A percentile compares a stretch with the other conserved stretches of the same genome.
Conservation (phyloP, 1,140 invertebrate genomes). For the Papilio helenus region DNA sequence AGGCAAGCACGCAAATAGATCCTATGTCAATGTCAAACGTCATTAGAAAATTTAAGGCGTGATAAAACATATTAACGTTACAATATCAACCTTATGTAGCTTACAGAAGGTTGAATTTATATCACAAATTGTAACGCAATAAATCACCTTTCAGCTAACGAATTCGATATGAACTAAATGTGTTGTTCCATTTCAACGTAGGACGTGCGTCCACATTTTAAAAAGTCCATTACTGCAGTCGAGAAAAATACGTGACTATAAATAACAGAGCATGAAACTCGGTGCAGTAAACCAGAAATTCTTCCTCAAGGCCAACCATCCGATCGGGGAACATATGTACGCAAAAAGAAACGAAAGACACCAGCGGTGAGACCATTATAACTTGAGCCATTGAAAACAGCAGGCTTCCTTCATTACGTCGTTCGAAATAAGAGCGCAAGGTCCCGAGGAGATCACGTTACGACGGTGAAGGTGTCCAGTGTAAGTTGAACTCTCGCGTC, state of each 20-base stretch:
- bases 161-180: conserved; percentile 33
- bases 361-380: conserved; percentile 50
- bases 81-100: background rate
- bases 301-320: conserved; percentile 74
- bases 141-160: conserved; percentile 30
- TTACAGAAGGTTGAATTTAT: background rate
- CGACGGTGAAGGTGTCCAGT: conserved; percentile 47
- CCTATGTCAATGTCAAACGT: conserved; percentile 39
- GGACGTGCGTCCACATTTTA: conserved; percentile 41
- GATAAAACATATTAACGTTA: background rate
- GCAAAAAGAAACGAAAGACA: conserved; percentile 67
- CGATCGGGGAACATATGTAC: conserved; percentile 77
- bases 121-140: background rate
- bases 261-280: conserved; percentile 65
- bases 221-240: conserved; percentile 42
- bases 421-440: conserved; percentile 48
- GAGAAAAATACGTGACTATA: conserved; percentile 58
- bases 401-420: conserved; percentile 63
- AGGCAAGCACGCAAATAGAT: conserved; percentile 24
- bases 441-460: conserved; percentile 35
- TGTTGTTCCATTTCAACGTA: conserved; percentile 34
- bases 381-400: conserved; percentile 57
- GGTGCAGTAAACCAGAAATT: conserved; percentile 66
- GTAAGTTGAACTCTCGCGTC: conserved; percentile 52
- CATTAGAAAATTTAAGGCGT: conserved; percentile 23